phyloP scores from a whole-genome alignment of 2,113 vertebrate genomes.

The Oostethus manadensis region DNA sequence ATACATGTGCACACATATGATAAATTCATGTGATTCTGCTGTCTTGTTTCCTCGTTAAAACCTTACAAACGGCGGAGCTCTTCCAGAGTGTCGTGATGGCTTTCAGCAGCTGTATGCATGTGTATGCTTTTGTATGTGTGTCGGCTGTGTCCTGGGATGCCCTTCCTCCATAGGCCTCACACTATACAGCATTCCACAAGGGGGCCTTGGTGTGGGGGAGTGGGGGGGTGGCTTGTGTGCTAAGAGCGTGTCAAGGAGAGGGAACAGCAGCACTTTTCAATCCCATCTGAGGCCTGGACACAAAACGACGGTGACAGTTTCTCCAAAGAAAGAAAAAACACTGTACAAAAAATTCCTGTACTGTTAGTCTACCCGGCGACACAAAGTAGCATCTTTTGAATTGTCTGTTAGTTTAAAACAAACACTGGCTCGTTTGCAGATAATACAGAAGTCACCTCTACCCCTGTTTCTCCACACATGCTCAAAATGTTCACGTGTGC shows the following conservation, averaged over 20 bases:
- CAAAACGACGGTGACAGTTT: slow-evolving; percentile 7
- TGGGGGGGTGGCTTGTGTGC: slow-evolving; percentile 56
- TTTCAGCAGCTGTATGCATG: slow-evolving; percentile 74
- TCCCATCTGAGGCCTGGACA: slow-evolving; percentile 30
- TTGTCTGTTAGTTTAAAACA: too few relatives aligned
- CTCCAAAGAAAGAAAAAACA: slow-evolving; percentile 11
- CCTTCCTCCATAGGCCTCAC: slow-evolving; percentile 68
- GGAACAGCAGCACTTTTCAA: slow-evolving; percentile 33
- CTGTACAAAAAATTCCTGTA: background rate
- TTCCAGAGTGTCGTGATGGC: slow-evolving; percentile 63
- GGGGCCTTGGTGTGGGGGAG: slow-evolving; percentile 54
- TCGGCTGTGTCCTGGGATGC: slow-evolving; percentile 67
- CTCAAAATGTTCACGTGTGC: background rate
- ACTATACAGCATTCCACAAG: slow-evolving; percentile 71
- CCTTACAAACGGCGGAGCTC: slow-evolving; percentile 53
- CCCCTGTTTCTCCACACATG: too few relatives aligned
- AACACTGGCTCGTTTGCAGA: too few relatives aligned
- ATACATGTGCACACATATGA: slow-evolving; percentile 46
- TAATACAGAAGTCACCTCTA: too few relatives aligned
- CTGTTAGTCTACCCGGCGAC: background rate
- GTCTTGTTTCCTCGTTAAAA: slow-evolving; percentile 36
- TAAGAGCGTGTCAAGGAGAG: slow-evolving; percentile 49
- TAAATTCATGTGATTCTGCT: slow-evolving; percentile 31
- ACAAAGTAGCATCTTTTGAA: background rate
- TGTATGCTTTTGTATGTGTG: too few relatives aligned